Percentiles rank a stretch among this genome's conserved stretches.
phyloP scores from a whole-genome alignment of 2,797 vertebrate species.

The Nannoperca obscura region DNA sequence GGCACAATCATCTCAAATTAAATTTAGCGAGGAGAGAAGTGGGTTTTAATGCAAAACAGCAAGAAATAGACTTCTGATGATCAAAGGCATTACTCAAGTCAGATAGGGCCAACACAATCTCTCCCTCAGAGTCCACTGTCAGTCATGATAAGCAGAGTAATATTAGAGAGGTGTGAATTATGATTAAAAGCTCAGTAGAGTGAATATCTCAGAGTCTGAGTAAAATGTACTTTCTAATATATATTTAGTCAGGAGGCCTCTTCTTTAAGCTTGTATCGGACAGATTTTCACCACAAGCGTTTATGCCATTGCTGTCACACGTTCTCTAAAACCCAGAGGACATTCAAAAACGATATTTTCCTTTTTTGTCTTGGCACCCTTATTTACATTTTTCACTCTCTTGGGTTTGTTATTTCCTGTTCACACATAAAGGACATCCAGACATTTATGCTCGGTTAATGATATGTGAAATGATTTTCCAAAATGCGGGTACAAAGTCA shows the following conservation, averaged over 20 bases:
- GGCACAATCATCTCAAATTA: slow-evolving; percentile 67
- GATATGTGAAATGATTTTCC: background rate
- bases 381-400: background rate
- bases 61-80: slow-evolving; percentile 44
- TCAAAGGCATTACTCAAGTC: slow-evolving; percentile 34
- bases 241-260: background rate
- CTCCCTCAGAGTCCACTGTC: slow-evolving; percentile 17
- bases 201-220: slow-evolving; percentile 8
- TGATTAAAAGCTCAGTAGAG: slow-evolving; percentile 4
- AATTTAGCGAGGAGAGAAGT: slow-evolving; percentile 52
- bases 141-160: slow-evolving; percentile 31
- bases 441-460: background rate
- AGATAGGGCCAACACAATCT: slow-evolving; percentile 32
- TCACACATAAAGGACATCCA: background rate
- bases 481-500: background rate
- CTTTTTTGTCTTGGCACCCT: background rate
- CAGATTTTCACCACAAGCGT: background rate
- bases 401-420: background rate
- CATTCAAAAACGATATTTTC: background rate
- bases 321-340: background rate
- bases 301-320: background rate
- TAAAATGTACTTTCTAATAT: background rate
- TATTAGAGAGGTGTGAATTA: slow-evolving; percentile 6
- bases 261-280: background rate
- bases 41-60: slow-evolving; percentile 60